These are phyloP conservation scores for Acipenser ruthenus DNA, from an alignment of 2,797 vertebrate genomes.

Conservation along the genomic window DNA sequence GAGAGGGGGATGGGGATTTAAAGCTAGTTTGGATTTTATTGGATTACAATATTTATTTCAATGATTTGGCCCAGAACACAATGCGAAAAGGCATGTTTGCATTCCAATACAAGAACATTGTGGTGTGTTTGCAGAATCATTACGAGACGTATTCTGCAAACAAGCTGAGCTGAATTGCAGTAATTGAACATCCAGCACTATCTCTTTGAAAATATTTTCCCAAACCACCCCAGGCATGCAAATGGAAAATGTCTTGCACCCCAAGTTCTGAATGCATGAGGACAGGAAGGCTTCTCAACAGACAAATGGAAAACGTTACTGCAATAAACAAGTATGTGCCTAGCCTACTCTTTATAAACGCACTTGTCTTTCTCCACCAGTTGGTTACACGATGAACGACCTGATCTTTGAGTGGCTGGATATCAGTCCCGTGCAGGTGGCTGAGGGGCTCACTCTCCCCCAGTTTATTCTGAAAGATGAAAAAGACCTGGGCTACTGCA, in stretches of 20 bases:
- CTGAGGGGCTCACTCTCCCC: slow-evolving; percentile 83
- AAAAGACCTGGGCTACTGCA: slow-evolving; percentile 87
- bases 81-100: slow-evolving; percentile 2
- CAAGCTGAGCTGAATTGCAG: slow-evolving; percentile 5
- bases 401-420: slow-evolving; percentile 87
- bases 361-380: slow-evolving; percentile 39
- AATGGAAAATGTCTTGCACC: slow-evolving; percentile 23
- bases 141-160: slow-evolving; percentile 1
- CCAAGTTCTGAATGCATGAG: slow-evolving; percentile 30
- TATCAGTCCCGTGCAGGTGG: slow-evolving; percentile 82
- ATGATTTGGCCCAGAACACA: too few relatives aligned
- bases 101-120: slow-evolving; percentile 9
- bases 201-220: slow-evolving; percentile 20
- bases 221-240: slow-evolving; percentile 25
- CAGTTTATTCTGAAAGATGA: slow-evolving; percentile 88
- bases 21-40: too few relatives aligned
- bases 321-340: slow-evolving; percentile 9
- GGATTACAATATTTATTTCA: too few relatives aligned
- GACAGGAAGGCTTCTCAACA: slow-evolving; percentile 41
- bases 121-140: slow-evolving; percentile 5
- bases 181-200: slow-evolving; percentile 19
- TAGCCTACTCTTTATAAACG: too few relatives aligned
- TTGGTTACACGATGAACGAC: slow-evolving; percentile 94
- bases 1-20: too few relatives aligned
- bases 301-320: slow-evolving; percentile 21